Conservation (phyloP, 2,113 vertebrate species). For the Pipra filicauda region DNA sequence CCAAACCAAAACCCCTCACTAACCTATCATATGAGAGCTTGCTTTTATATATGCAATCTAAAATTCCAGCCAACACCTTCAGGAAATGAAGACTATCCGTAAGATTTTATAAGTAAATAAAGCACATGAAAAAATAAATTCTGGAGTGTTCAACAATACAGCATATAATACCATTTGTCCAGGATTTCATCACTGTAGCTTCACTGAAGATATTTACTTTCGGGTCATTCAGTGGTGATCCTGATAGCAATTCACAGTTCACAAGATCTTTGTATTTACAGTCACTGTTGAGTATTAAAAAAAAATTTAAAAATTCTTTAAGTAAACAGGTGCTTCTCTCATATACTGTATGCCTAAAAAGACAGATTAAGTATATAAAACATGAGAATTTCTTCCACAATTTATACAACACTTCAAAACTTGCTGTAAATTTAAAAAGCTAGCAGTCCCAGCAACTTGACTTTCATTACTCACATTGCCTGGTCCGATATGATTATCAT, state of each 20-base stretch:
- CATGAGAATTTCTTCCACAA: neutral
- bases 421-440: neutral
- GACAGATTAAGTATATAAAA: neutral
- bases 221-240: neutral
- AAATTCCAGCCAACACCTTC: neutral
- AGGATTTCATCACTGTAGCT: conserved; percentile 10
- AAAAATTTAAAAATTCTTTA: neutral
- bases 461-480: neutral
- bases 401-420: neutral
- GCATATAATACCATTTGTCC: conserved; percentile 66
- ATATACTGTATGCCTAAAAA: neutral
- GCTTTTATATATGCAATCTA: neutral
- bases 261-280: neutral
- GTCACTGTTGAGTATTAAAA: conserved; percentile 42
- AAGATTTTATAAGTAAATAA: neutral
- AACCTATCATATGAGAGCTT: neutral
- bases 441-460: neutral
- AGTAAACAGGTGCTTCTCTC: neutral
- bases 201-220: neutral
- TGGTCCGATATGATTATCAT: neutral
- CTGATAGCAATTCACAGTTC: neutral
- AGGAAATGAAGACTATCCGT: neutral
- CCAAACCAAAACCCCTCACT: neutral
- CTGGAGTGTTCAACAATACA: neutral
- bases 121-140: neutral